Percentiles rank a stretch among this genome's conserved stretches.
These are phyloP conservation scores for Cichladusa arquata DNA, from an alignment of 2,113 vertebrate genomes.

Conservation along the genomic window DNA sequence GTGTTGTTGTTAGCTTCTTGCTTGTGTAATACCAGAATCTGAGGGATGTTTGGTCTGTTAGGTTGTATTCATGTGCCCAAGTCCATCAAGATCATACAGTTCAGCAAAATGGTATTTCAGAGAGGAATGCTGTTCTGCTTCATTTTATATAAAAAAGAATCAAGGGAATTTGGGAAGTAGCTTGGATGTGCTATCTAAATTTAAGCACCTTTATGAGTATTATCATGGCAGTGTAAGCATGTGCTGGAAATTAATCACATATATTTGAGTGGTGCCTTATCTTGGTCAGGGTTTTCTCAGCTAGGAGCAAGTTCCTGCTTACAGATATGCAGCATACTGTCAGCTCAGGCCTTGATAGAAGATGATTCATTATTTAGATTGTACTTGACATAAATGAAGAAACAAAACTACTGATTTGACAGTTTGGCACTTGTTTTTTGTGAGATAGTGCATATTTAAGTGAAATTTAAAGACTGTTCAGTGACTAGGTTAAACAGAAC, in stretches of 20 bases:
- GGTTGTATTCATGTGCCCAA: accelerated
- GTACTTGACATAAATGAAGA: neutral
- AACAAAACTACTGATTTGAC: neutral
- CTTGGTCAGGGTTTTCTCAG: neutral
- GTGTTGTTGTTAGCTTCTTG: neutral
- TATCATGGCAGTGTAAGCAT: accelerated
- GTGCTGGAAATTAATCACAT: neutral
- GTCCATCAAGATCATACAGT: neutral
- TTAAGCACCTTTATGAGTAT: neutral
- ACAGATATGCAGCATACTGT: neutral
- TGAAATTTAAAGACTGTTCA: neutral
- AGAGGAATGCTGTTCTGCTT: neutral
- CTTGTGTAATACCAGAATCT: neutral
- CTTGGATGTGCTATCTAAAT: neutral
- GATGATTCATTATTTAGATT: neutral
- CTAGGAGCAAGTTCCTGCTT: neutral
- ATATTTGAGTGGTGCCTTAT: neutral
- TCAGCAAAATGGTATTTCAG: neutral
- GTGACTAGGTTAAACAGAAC: neutral
- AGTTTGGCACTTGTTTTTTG: neutral
- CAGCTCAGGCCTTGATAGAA: neutral
- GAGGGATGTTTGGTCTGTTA: neutral
- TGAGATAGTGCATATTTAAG: neutral
- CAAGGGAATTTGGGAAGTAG: neutral
- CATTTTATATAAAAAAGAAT: neutral